A percentile compares a stretch with the other conserved stretches of the same genome.
Evolutionary conservation across 1,140 invertebrate genomes (phyloP).

Genomic region (Drosophila lacteicornis): DNA sequence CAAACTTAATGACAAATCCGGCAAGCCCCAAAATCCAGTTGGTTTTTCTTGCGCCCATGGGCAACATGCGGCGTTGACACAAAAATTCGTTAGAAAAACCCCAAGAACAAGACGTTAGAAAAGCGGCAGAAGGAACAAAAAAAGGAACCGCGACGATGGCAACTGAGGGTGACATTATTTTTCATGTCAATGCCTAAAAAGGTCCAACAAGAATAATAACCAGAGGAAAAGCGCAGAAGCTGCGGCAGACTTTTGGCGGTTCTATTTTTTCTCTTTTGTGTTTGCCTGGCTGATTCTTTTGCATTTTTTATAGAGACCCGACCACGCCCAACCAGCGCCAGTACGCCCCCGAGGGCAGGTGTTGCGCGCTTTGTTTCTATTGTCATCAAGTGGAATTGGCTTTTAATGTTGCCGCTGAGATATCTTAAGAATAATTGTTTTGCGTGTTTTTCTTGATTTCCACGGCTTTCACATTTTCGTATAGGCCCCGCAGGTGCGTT

Average conservation of each 20-base stretch:
- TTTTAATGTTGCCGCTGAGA: slow-evolving; percentile 85
- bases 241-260: slow-evolving; percentile 58
- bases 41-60: slow-evolving; percentile 18
- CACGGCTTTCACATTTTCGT: slow-evolving; percentile 23
- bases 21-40: background rate
- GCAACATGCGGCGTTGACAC: slow-evolving; percentile 69
- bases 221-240: slow-evolving; percentile 29
- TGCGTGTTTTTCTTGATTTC: slow-evolving; percentile 82
- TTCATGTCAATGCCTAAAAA: slow-evolving; percentile 81
- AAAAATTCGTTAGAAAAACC: slow-evolving; percentile 65
- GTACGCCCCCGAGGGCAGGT: slow-evolving; percentile 62
- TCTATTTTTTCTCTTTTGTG: slow-evolving; percentile 44
- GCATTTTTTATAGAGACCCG: slow-evolving; percentile 67
- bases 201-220: slow-evolving; percentile 51
- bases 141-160: slow-evolving; percentile 31
- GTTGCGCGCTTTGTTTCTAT: slow-evolving; percentile 81
- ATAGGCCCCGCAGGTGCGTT: slow-evolving; percentile 69
- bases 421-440: slow-evolving; percentile 85
- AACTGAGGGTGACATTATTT: slow-evolving; percentile 81
- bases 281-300: slow-evolving; percentile 77
- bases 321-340: slow-evolving; percentile 28
- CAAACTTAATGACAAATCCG: slow-evolving; percentile 24
- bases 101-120: slow-evolving; percentile 62
- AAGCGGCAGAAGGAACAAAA: slow-evolving; percentile 7
- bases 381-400: slow-evolving; percentile 85